Base-by-base conservation (phyloP, 2,797 vertebrate genomes). In the Ispidina picta region DNA sequence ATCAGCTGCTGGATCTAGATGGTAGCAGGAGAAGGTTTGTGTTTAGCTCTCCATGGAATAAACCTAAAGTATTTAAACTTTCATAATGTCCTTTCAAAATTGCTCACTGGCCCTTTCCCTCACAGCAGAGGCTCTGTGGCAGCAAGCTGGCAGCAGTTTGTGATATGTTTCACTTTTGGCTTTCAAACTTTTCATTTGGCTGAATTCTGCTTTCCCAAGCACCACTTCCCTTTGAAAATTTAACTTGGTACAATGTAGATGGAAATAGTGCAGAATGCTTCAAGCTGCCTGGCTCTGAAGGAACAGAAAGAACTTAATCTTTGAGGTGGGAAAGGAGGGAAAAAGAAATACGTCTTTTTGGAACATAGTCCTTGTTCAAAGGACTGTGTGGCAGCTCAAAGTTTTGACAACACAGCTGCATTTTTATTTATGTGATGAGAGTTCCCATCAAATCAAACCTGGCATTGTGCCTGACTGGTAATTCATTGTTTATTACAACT, bases 351-450 rank as follows among this genome's bases (percentile, higher is more conserved):
- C n/a, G 69, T 69, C 59, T 14, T 43, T 65, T 31, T 49, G 75
- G 73, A 52, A 60, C 39, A 39, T 62, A 26, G 44, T 51, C 37
- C 41, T 49, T 39, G 20, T 62, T 87, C 58, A 46, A 74, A 85
- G 83, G 46, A 20, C 62, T 31, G 12, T 39, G 29, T 0, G 2
- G 49, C 55, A 87, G 41, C 55, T 85, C 41, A 12, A 66, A 78
- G 25, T 83, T 92, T 75, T 90, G 72, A 92, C 43, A 85, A 81
- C 39, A 55, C n/a, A 44, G 26, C 26, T 87, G 88, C 69, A 43
- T 84, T 91, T 91, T 29, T 16, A 82, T 28, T 56, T 72, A 3
- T 75, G 55, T 62, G 84, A 69, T 62, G 39, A 83, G 72, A 85
- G 55, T 14, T 72, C 39, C 65, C 55, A 72, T 65, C 75, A 87